Conservation (phyloP, 2,113 vertebrate species). For the Machaerirhynchus nigripectus region DNA sequence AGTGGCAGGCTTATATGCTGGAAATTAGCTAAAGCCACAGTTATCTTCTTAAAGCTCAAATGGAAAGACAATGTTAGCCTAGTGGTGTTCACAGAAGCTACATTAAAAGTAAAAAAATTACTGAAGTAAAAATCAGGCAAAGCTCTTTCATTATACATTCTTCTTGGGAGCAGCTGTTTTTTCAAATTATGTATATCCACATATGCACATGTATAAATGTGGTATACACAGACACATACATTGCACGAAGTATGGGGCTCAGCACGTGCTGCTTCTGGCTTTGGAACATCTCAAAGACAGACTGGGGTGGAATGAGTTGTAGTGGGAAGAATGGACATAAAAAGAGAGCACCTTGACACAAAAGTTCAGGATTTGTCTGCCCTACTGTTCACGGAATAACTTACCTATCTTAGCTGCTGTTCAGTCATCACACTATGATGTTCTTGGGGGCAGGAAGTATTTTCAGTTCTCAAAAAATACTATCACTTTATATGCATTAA, state of each 20-base stretch:
- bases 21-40: background rate
- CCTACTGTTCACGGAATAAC: background rate
- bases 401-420: background rate
- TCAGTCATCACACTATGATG: background rate
- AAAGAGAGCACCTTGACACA: background rate
- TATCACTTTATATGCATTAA: background rate
- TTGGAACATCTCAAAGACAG: background rate
- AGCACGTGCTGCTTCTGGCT: background rate
- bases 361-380: background rate
- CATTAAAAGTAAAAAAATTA: background rate
- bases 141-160: rapidly evolving
- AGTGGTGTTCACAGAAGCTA: background rate
- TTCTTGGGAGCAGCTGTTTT: background rate
- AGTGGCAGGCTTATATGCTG: background rate
- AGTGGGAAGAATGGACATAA: background rate
- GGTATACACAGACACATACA: background rate
- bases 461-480: background rate
- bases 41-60: background rate
- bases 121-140: background rate
- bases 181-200: background rate
- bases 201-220: background rate
- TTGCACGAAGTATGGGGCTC: background rate
- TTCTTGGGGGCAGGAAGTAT: background rate
- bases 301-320: background rate
- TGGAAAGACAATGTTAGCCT: background rate